Evolutionary conservation across 2,888 invertebrate genomes (phyloP).

Genomic region (Zelleria hepariella): DNA sequence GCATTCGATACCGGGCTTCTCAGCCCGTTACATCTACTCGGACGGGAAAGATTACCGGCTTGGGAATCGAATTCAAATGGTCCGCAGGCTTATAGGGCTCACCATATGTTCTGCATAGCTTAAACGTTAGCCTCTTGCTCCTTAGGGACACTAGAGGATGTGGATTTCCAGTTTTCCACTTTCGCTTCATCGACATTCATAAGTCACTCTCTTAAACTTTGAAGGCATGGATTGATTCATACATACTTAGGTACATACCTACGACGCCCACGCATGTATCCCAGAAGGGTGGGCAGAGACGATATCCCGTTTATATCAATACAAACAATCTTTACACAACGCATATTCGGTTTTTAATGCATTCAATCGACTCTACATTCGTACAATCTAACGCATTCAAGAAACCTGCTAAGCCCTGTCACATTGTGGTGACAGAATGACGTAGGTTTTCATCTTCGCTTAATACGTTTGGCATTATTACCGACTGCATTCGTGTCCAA

Average conservation of each 20-base stretch:
- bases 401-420: too few relatives aligned
- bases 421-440: neutral
- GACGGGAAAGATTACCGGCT: slow-evolving; percentile 18
- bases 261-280: too few relatives aligned
- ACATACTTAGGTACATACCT: too few relatives aligned
- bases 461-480: neutral
- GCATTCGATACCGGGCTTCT: neutral
- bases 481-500: neutral
- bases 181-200: neutral
- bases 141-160: neutral
- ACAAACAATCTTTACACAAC: too few relatives aligned
- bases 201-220: too few relatives aligned
- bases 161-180: neutral
- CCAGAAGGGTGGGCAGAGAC: too few relatives aligned
- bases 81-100: neutral
- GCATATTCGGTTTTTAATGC: neutral
- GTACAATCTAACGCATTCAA: neutral
- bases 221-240: too few relatives aligned
- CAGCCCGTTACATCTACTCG: neutral
- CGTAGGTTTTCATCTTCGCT: neutral
- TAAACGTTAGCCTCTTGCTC: neutral
- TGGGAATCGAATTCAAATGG: slow-evolving; percentile 28
- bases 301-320: too few relatives aligned
- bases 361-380: neutral
- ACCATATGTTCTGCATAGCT: neutral